phyloP scores from a whole-genome alignment of 2,113 vertebrate genomes.

The Mesitornis unicolor region DNA sequence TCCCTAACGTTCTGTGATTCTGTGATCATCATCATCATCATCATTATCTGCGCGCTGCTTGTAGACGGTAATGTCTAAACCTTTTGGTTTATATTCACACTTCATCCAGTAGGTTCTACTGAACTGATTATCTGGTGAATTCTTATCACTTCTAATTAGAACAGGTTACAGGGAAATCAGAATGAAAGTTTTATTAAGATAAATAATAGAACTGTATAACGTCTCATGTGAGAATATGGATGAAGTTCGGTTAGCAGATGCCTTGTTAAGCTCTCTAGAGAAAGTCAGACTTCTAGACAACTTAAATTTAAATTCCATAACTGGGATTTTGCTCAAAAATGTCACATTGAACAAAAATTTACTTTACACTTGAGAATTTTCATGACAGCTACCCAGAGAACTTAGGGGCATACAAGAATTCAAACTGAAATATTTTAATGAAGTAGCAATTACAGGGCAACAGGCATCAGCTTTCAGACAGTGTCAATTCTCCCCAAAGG shows the following conservation, averaged over 20 bases:
- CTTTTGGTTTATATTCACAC: neutral
- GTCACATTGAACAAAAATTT: neutral
- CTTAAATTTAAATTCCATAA: neutral
- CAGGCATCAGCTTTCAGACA: neutral
- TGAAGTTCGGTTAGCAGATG: neutral
- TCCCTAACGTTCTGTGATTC: too few species aligned
- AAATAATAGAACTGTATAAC: neutral
- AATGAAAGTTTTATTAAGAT: neutral
- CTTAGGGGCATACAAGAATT: neutral
- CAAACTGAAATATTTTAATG: constrained; percentile 32
- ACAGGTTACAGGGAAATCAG: neutral
- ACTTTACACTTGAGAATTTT: neutral
- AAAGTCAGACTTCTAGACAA: neutral
- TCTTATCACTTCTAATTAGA: neutral
- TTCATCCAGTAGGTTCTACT: neutral
- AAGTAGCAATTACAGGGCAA: constrained; percentile 4
- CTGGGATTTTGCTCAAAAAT: neutral
- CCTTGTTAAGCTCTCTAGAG: neutral
- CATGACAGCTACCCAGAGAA: neutral
- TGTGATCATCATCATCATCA: too few species aligned
- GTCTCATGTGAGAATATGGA: neutral
- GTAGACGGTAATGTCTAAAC: neutral
- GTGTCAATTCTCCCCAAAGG: neutral
- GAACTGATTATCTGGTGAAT: neutral
- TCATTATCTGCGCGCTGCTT: neutral